Conservation (phyloP, 1,140 invertebrate genomes). For the Apis mellifera region Amel_HAv3.1 CM009946.2:5193501-5194000, state of each 20-base stretch:
- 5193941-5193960: not conserved
- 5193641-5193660: conserved; percentile 51
- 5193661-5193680: not conserved
- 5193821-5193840: not conserved
- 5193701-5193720: conserved; percentile 25
- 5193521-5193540: conserved; percentile 57
- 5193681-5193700: not conserved
- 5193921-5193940: not conserved
- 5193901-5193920: not conserved
- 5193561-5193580: conserved; percentile 63
- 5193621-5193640: conserved; percentile 41
- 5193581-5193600: conserved; percentile 44
- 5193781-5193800: conserved; percentile 36
- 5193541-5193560: conserved; percentile 38
- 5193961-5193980: not conserved
- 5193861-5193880: conserved; percentile 11
- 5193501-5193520: conserved; percentile 71
- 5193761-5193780: conserved; percentile 36
- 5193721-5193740: conserved; percentile 47
- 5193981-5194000: conserved; percentile 18
- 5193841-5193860: conserved; percentile 4
- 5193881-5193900: conserved; percentile 4
- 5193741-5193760: conserved; percentile 30
- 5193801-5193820: conserved; percentile 8
- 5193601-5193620: conserved; percentile 44